Evolutionary conservation across 2,888 invertebrate genomes (phyloP).

Genomic region (Falcaria lacertinaria): DNA sequence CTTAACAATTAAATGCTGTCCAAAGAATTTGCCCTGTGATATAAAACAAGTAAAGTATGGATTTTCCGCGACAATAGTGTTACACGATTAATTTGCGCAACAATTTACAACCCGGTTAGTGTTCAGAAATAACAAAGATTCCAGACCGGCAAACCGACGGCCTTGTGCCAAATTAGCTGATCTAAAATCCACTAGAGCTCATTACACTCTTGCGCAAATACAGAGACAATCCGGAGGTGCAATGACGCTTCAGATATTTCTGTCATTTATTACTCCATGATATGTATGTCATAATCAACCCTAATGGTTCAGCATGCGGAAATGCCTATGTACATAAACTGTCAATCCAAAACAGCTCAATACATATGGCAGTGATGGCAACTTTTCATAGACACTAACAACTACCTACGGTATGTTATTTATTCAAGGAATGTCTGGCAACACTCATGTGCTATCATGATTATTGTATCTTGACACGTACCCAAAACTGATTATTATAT

Average conservation of each 20-base stretch:
- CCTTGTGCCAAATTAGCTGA: slow-evolving; percentile 49
- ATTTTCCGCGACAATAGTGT: slow-evolving; percentile 21
- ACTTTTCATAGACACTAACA: not conserved
- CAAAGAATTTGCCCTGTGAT: no score
- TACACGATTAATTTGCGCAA: slow-evolving; percentile 34
- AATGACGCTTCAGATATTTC: not conserved
- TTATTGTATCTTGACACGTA: not conserved
- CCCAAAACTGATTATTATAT: not conserved
- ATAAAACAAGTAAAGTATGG: no score
- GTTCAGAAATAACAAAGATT: slow-evolving; percentile 35
- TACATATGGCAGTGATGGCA: not conserved
- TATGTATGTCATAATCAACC: not conserved
- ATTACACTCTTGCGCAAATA: not conserved
- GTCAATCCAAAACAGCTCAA: not conserved
- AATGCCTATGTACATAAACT: not conserved
- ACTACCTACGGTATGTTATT: no score
- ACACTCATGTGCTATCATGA: not conserved
- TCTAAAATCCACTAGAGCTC: slow-evolving; percentile 22
- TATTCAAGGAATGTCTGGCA: not conserved
- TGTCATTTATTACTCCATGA: not conserved
- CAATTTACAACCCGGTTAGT: slow-evolving; percentile 30
- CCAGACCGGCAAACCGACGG: slow-evolving; percentile 33
- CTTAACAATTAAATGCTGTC: no score
- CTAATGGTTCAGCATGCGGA: not conserved
- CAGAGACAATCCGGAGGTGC: not conserved